Conservation (phyloP, 1,140 invertebrate species). For the Drosophila oshimai region DNA sequence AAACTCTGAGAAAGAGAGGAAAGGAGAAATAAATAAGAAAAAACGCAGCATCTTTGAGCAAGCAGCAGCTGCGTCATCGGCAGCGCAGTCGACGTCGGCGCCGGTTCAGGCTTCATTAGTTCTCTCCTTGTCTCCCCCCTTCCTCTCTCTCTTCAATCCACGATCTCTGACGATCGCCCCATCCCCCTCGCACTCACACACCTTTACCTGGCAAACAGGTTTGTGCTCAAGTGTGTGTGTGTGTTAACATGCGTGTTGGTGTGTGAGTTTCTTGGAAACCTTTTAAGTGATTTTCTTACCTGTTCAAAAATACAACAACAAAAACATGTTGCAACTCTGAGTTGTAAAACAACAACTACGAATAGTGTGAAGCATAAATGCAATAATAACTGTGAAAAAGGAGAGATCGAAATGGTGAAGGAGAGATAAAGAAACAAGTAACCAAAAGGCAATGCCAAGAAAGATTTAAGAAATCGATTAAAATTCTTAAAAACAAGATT, state of each 20-base stretch:
- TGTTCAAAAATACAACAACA: constrained; percentile 43
- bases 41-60: constrained; percentile 4
- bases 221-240: constrained; percentile 11
- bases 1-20: not conserved
- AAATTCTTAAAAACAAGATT: not conserved
- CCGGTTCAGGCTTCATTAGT: constrained; percentile 8
- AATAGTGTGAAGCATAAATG: not conserved
- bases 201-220: constrained; percentile 73
- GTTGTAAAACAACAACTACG: constrained; percentile 7
- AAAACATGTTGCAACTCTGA: constrained; percentile 30
- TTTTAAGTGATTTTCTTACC: constrained; percentile 70
- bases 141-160: not conserved
- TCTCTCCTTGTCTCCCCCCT: constrained; percentile 1
- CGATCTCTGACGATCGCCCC: constrained; percentile 31
- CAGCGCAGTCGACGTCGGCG: too few species aligned
- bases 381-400: constrained; percentile 35
- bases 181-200: constrained; percentile 21
- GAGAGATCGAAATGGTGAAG: constrained; percentile 7
- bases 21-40: constrained; percentile 4
- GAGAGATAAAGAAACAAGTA: not conserved
- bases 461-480: not conserved
- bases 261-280: constrained; percentile 74
- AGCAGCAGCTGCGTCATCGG: constrained; percentile 20
- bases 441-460: not conserved
- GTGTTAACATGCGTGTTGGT: constrained; percentile 5